Evolutionary conservation across 2,888 invertebrate species (phyloP).

Genomic region (Ormia ochracea): DNA sequence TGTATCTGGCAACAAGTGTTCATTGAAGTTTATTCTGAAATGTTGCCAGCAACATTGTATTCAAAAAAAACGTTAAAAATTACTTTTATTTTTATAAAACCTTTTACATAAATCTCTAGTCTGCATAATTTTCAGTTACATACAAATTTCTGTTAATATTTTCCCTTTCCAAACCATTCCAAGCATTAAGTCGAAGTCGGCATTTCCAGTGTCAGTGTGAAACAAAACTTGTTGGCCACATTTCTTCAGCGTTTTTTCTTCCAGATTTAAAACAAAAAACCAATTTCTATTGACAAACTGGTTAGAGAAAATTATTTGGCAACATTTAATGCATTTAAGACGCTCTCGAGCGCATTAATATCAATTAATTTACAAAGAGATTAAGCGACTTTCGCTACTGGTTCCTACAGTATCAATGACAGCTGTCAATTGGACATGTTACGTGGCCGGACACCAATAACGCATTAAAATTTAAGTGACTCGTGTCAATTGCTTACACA

Average conservation of each 20-base stretch:
- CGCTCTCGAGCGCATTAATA: conserved; percentile 1
- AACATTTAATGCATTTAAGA: conserved; percentile 8
- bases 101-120: too few species aligned
- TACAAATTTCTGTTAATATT: too few species aligned
- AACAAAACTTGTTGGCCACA: neutral
- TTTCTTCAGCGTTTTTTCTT: neutral
- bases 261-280: neutral
- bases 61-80: too few species aligned
- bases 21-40: too few species aligned
- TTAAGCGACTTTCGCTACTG: conserved; percentile 46
- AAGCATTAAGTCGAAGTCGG: too few species aligned
- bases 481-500: neutral
- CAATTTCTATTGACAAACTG: neutral
- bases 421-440: conserved; percentile 36
- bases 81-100: too few species aligned
- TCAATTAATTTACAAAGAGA: conserved; percentile 19
- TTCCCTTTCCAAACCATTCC: too few species aligned
- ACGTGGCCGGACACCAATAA: conserved; percentile 1
- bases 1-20: too few species aligned
- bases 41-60: too few species aligned
- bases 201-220: too few species aligned
- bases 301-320: conserved; percentile 18
- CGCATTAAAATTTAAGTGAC: conserved; percentile 4
- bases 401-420: conserved; percentile 29
- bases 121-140: too few species aligned